Evolutionary conservation across 2,888 invertebrate species (phyloP).

Genomic region (Calliscelio sp.): DNA sequence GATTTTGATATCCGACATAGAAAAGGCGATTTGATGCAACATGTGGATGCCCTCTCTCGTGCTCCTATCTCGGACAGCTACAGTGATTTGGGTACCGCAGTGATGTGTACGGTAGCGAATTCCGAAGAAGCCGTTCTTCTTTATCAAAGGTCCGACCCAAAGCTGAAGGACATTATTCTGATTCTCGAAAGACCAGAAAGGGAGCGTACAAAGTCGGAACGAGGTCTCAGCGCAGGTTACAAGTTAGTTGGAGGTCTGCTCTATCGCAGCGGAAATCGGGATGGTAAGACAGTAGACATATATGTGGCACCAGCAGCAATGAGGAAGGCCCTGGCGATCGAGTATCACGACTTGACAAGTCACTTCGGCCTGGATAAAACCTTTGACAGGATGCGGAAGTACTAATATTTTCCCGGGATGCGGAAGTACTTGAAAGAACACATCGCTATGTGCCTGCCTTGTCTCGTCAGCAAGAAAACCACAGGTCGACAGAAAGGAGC

Average conservation of each 20-base stretch:
- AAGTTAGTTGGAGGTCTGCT: constrained; percentile 3
- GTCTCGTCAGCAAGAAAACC: constrained; percentile 63
- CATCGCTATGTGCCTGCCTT: constrained; percentile 72
- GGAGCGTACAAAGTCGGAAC: background rate
- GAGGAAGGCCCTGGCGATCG: constrained; percentile 38
- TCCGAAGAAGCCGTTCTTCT: constrained; percentile 36
- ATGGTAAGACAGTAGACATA: background rate
- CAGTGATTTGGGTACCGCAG: no score
- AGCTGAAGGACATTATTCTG: background rate
- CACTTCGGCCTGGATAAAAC: constrained; percentile 11
- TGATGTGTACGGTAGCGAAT: no score
- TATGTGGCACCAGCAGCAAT: constrained; percentile 42
- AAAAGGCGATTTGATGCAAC: constrained; percentile 61
- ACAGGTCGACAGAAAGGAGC: constrained; percentile 58
- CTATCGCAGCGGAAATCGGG: background rate
- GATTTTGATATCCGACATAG: constrained; percentile 64
- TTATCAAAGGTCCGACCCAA: constrained; percentile 23
- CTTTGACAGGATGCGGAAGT: constrained; percentile 29
- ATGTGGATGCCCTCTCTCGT: constrained; percentile 71
- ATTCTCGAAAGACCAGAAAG: constrained; percentile 24
- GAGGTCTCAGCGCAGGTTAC: background rate
- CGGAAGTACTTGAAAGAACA: constrained; percentile 68
- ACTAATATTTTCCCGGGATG: constrained; percentile 73
- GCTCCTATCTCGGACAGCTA: no score
- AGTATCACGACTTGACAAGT: constrained; percentile 33